A percentile compares a stretch with the other conserved stretches of the same genome.
Evolutionary conservation across 2,113 vertebrate genomes (phyloP).

Genomic region (Sarotherodon lohbergeri): DNA sequence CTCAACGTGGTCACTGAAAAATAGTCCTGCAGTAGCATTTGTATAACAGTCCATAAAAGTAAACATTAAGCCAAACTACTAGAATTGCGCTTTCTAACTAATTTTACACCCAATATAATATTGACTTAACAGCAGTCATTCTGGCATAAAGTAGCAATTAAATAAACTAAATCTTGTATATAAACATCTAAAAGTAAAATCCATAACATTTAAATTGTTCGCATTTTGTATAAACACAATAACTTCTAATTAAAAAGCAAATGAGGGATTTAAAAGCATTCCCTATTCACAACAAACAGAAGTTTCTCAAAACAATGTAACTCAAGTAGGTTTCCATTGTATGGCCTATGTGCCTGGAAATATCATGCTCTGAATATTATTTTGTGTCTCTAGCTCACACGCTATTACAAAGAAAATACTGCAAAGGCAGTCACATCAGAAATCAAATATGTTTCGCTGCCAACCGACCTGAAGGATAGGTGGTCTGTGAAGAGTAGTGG

Average conservation of each 20-base stretch:
- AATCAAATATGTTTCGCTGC: neutral
- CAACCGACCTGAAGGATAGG: constrained; percentile 77
- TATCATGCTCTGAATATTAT: neutral
- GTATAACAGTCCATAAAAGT: neutral
- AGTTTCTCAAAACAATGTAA: neutral
- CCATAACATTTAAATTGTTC: neutral
- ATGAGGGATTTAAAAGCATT: neutral
- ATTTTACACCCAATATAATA: neutral
- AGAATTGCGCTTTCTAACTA: neutral
- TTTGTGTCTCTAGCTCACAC: neutral
- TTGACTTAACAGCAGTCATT: neutral
- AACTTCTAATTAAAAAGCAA: neutral
- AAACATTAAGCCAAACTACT: neutral
- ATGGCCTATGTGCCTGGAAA: neutral
- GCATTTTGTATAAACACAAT: neutral
- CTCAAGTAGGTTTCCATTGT: neutral
- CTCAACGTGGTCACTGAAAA: neutral
- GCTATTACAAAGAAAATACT: neutral
- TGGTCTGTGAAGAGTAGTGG: constrained; percentile 86
- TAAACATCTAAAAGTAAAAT: neutral
- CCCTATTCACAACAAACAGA: neutral
- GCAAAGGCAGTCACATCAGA: neutral
- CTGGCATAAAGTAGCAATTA: neutral
- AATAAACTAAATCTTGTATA: neutral
- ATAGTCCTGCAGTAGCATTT: neutral